These are phyloP conservation scores for Lordiphosa andalusiaca DNA, from an alignment of 2,888 invertebrate genomes.

Conservation along the genomic window DNA sequence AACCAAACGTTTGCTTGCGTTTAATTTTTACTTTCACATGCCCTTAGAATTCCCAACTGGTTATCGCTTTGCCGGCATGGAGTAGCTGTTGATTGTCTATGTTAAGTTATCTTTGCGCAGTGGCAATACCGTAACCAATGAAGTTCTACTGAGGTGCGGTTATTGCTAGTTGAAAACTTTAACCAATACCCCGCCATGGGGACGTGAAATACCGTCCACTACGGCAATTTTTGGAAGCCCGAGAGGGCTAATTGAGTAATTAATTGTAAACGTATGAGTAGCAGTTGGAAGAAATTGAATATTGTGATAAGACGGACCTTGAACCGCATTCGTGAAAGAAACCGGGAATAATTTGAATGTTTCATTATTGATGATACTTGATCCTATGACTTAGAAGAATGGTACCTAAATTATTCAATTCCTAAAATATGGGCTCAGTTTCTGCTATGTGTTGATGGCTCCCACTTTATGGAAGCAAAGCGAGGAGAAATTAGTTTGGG, in stretches of 20 bases:
- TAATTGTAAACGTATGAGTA: slow-evolving; percentile 6
- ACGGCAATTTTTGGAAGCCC: slow-evolving; percentile 92
- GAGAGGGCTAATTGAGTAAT: slow-evolving; percentile 79
- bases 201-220: slow-evolving; percentile 92
- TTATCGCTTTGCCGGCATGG: slow-evolving; percentile 35
- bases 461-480: no score
- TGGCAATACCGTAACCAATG: slow-evolving; percentile 96
- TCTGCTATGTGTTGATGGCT: no score
- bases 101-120: slow-evolving; percentile 88
- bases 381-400: no score
- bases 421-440: no score
- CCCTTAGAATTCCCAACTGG: slow-evolving; percentile 60
- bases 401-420: no score
- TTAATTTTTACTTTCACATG: slow-evolving; percentile 5
- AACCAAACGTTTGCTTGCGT: slow-evolving; percentile 15
- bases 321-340: no score
- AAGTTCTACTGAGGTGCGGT: slow-evolving; percentile 93
- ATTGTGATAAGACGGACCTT: no score
- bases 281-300: no score
- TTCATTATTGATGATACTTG: no score
- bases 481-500: no score
- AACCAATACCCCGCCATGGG: slow-evolving; percentile 94
- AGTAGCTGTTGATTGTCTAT: background rate
- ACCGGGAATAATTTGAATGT: no score
- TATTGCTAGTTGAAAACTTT: slow-evolving; percentile 97